A percentile compares a stretch with the other conserved stretches of the same genome.
phyloP scores from a whole-genome alignment of 2,888 invertebrate genomes.

The Aleiodes alternator region DNA sequence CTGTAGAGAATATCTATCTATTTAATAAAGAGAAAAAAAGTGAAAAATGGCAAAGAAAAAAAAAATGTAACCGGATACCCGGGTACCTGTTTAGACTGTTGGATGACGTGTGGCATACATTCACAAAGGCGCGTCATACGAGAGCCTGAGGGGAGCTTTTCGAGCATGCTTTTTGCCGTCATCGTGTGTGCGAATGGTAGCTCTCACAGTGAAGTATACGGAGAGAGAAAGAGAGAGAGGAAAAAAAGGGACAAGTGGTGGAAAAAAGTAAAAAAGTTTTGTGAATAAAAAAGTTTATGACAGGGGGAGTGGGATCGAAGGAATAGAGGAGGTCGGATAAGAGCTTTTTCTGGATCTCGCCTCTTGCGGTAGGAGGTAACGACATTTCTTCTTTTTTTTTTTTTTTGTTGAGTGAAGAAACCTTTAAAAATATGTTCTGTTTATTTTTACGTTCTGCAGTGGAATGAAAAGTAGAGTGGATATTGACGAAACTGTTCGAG shows the following conservation, averaged over 20 bases:
- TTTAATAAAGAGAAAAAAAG: conserved; percentile 14
- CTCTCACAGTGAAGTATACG: conserved; percentile 25
- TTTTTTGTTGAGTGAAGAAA: conserved; percentile 53
- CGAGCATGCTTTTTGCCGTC: conserved; percentile 38
- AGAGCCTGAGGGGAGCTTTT: conserved; percentile 36
- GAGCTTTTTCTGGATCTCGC: conserved; percentile 69
- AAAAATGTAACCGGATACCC: conserved; percentile 22
- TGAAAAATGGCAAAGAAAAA: conserved; percentile 14
- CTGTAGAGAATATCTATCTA: background rate
- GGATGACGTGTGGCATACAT: conserved; percentile 32
- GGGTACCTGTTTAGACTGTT: conserved; percentile 24
- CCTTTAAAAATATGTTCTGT: background rate
- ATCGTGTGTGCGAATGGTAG: conserved; percentile 29
- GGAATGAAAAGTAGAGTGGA: background rate
- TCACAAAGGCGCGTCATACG: conserved; percentile 31
- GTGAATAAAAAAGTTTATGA: background rate
- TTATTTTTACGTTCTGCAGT: conserved; percentile 9
- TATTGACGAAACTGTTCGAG: too few relatives aligned
- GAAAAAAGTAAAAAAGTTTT: conserved; percentile 8
- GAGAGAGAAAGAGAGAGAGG: background rate
- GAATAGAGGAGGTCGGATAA: conserved; percentile 46
- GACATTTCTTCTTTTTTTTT: conserved; percentile 60
- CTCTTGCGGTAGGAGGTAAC: conserved; percentile 60
- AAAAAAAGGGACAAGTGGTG: conserved; percentile 1
- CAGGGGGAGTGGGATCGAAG: too few relatives aligned